Conservation (phyloP, 1,140 invertebrate genomes). For the Theocolax elegans region DNA sequence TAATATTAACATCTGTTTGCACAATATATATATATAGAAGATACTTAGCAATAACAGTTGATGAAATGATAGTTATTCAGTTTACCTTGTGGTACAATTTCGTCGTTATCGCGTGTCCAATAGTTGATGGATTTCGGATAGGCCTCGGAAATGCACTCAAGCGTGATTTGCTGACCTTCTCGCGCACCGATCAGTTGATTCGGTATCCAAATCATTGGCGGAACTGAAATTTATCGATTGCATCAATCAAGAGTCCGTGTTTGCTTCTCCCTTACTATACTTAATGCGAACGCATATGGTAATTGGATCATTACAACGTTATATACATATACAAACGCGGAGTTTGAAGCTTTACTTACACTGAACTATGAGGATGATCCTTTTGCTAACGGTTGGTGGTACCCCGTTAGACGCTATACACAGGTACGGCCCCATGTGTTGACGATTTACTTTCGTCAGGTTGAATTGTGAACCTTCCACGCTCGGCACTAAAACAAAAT, state of each 20-base stretch:
- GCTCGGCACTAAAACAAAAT: slow-evolving; percentile 66
- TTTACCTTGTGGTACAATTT: slow-evolving; percentile 84
- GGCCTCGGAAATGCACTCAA: slow-evolving; percentile 88
- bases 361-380: slow-evolving; percentile 87
- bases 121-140: slow-evolving; percentile 90
- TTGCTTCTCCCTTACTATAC: neutral
- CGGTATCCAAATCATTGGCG: slow-evolving; percentile 86
- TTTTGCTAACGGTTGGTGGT: slow-evolving; percentile 87
- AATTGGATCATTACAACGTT: slow-evolving; percentile 15
- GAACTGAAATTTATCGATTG: slow-evolving; percentile 69
- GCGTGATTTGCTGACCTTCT: slow-evolving; percentile 78
- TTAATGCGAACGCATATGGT: neutral
- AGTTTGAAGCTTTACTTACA: slow-evolving; percentile 75
- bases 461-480: slow-evolving; percentile 80
- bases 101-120: slow-evolving; percentile 82
- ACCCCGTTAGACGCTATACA: slow-evolving; percentile 89
- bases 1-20: too few relatives aligned
- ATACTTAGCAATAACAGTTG: too few relatives aligned
- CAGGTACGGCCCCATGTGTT: slow-evolving; percentile 91
- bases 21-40: too few relatives aligned
- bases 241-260: neutral
- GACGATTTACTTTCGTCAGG: slow-evolving; percentile 83
- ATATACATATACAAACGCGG: neutral
- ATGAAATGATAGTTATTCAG: slow-evolving; percentile 41
- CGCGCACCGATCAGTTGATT: slow-evolving; percentile 84